phyloP scores from a whole-genome alignment of 2,113 vertebrate genomes.

The Pungitius pungitius region DNA sequence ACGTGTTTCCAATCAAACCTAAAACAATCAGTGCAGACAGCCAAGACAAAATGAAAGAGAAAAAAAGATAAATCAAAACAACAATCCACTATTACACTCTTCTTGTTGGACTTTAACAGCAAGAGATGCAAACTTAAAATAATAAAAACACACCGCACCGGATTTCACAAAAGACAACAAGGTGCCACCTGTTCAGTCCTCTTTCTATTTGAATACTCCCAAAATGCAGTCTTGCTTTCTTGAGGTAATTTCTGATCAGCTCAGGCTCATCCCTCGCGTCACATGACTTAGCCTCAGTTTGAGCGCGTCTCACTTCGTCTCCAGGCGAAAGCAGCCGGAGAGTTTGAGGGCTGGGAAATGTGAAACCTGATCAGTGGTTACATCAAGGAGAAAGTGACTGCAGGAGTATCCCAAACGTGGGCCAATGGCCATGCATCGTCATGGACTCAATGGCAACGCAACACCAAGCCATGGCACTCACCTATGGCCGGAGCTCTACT shows the following conservation, averaged over 20 bases:
- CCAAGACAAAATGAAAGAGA: constrained; percentile 25
- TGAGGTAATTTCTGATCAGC: constrained; percentile 71
- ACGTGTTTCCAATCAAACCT: constrained; percentile 11
- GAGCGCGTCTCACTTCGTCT: constrained; percentile 1
- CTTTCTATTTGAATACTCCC: constrained; percentile 68
- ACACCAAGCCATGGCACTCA: constrained; percentile 78
- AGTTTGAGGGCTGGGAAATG: constrained; percentile 23
- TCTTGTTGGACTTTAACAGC: constrained; percentile 35
- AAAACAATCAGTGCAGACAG: constrained; percentile 40
- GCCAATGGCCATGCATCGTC: constrained; percentile 70
- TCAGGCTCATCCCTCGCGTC: too few relatives aligned
- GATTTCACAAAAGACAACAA: constrained; percentile 67
- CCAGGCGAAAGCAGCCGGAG: constrained; percentile 8
- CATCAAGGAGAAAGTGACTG: constrained; percentile 65
- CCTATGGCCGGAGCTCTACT: constrained; percentile 79
- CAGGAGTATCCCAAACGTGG: constrained; percentile 69
- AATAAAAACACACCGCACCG: constrained; percentile 60
- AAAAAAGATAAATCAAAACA: neutral
- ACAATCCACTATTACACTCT: constrained; percentile 24
- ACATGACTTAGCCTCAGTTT: too few relatives aligned
- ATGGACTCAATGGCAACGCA: constrained; percentile 67
- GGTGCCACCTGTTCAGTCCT: constrained; percentile 50
- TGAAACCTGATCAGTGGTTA: constrained; percentile 64
- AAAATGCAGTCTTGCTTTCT: constrained; percentile 59
- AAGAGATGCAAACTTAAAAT: constrained; percentile 69